A percentile compares a stretch with the other conserved stretches of the same genome.
phyloP scores from a whole-genome alignment of 2,113 vertebrate species.

The Crotalus horridus region DNA sequence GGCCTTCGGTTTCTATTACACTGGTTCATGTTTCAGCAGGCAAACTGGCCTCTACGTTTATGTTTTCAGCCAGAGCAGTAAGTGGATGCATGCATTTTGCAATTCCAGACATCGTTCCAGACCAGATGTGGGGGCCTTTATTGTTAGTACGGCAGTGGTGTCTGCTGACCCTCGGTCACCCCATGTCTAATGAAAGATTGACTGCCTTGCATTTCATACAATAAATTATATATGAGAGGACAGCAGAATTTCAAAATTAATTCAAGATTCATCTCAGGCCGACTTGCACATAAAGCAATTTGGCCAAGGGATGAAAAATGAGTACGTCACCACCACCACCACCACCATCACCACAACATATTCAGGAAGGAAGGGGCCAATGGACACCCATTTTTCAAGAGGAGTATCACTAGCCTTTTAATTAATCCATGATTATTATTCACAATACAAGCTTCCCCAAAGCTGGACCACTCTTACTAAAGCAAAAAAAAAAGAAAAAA shows the following conservation, averaged over 20 bases:
- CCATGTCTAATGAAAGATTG: constrained; percentile 82
- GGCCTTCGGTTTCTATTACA: constrained; percentile 76
- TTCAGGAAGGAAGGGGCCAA: constrained; percentile 60
- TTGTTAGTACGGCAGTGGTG: constrained; percentile 75
- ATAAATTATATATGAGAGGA: constrained; percentile 72
- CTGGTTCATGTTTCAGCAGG: constrained; percentile 68
- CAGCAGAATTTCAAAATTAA: constrained; percentile 74
- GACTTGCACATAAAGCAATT: constrained; percentile 65
- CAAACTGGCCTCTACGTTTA: constrained; percentile 50
- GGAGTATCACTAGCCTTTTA: constrained; percentile 62
- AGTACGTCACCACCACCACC: constrained; percentile 66
- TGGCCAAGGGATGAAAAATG: constrained; percentile 66
- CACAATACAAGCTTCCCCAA: constrained; percentile 40
- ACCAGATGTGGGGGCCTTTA: constrained; percentile 79
- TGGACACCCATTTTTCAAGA: constrained; percentile 69
- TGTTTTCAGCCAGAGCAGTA: constrained; percentile 70
- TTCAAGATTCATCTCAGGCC: constrained; percentile 72
- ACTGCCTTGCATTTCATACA: constrained; percentile 70
- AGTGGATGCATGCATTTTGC: constrained; percentile 73
- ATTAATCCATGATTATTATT: constrained; percentile 62
- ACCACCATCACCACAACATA: constrained; percentile 42
- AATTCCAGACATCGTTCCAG: constrained; percentile 75
- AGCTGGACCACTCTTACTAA: constrained; percentile 45
- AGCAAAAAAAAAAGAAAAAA: neutral
- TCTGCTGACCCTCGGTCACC: constrained; percentile 79